A percentile compares a stretch with the other conserved stretches of the same genome.
Conservation (phyloP, 2,888 invertebrate genomes). For the Pinctada fucata region DNA sequence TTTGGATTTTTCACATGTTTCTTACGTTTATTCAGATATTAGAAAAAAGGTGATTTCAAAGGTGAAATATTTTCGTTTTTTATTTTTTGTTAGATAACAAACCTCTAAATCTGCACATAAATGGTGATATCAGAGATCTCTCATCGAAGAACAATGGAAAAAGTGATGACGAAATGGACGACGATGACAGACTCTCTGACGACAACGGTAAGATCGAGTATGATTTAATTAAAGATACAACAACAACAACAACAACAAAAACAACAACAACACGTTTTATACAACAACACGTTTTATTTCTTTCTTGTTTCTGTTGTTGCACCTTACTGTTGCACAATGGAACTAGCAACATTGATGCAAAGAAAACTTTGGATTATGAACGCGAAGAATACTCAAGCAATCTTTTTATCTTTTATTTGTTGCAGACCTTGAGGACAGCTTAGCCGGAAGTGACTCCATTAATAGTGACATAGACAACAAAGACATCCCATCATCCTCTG, state of each 20-base stretch:
- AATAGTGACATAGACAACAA: conserved; percentile 53
- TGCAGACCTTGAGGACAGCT: conserved; percentile 51
- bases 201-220: conserved; percentile 46
- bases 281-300: neutral
- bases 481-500: conserved; percentile 41
- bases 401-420: conserved; percentile 5
- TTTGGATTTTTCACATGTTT: too few species aligned
- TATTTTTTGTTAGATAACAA: conserved; percentile 55
- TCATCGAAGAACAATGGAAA: conserved; percentile 49
- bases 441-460: conserved; percentile 53
- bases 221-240: too few species aligned
- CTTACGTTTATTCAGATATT: too few species aligned
- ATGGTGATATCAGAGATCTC: conserved; percentile 63
- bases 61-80: neutral
- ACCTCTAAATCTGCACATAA: conserved; percentile 70
- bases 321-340: too few species aligned
- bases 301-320: too few species aligned
- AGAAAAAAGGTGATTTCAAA: too few species aligned
- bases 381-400: too few species aligned
- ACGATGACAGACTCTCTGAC: conserved; percentile 66
- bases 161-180: conserved; percentile 56
- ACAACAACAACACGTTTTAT: too few species aligned
- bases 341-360: too few species aligned
- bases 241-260: too few species aligned
- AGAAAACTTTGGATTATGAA: too few species aligned